Percentiles rank a stretch among this genome's conserved stretches.
phyloP scores from a whole-genome alignment of 1,140 invertebrate species.

The Drosophila grimshawi region DNA sequence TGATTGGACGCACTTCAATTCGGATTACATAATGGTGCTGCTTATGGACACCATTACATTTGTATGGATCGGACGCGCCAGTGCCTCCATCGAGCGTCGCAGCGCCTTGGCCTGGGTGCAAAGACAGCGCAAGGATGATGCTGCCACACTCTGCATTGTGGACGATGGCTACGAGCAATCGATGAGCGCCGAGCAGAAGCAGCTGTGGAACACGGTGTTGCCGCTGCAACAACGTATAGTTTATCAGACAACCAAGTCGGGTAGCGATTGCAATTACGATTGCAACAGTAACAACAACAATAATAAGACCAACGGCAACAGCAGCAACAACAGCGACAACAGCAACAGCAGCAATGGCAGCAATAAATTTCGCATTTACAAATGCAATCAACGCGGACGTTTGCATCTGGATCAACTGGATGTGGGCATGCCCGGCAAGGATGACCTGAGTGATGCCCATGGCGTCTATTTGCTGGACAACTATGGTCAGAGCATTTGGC shows the following conservation, averaged over 20 bases:
- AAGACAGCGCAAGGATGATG: constrained; percentile 81
- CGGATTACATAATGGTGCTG: constrained; percentile 94
- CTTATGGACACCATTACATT: constrained; percentile 89
- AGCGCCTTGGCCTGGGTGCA: constrained; percentile 84
- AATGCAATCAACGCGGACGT: constrained; percentile 91
- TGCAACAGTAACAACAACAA: constrained; percentile 54
- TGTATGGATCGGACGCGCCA: constrained; percentile 91
- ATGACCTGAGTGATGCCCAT: constrained; percentile 88
- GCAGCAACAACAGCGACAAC: constrained; percentile 65
- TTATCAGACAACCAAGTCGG: constrained; percentile 85
- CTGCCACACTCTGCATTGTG: constrained; percentile 88
- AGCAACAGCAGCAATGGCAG: constrained; percentile 55
- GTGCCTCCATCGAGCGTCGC: constrained; percentile 72
- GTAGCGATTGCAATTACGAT: constrained; percentile 75
- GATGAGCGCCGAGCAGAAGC: constrained; percentile 87
- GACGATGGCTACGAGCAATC: constrained; percentile 94
- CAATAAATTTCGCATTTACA: constrained; percentile 87
- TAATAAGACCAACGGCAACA: constrained; percentile 45
- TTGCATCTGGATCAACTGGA: constrained; percentile 95
- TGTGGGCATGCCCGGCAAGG: constrained; percentile 91
- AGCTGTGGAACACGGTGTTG: constrained; percentile 89
- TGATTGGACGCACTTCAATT: constrained; percentile 92
- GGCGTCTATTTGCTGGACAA: constrained; percentile 94
- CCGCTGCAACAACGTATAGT: constrained; percentile 88
- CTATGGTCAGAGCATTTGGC: constrained; percentile 94